phyloP scores from a whole-genome alignment of 2,888 invertebrate genomes.

The Drosophila kokeensis region DNA sequence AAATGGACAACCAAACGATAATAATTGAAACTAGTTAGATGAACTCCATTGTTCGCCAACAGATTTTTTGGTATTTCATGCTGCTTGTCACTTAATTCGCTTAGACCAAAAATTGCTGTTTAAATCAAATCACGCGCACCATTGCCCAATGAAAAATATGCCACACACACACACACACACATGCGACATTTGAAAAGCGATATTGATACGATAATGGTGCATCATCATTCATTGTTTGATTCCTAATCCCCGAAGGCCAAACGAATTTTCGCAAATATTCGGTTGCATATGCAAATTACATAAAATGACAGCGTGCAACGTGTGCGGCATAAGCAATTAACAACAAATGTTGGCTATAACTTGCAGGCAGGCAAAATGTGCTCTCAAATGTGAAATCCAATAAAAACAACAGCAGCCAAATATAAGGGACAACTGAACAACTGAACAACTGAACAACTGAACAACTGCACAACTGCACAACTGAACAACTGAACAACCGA shows the following conservation, averaged over 20 bases:
- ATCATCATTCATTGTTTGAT: constrained; percentile 10
- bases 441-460: constrained; percentile 12
- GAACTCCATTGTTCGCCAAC: constrained; percentile 21
- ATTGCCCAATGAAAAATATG: constrained; percentile 25
- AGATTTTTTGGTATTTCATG: constrained; percentile 4
- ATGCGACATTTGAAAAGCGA: constrained; percentile 36
- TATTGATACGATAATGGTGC: constrained; percentile 35
- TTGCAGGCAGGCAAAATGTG: constrained; percentile 44
- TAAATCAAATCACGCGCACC: constrained; percentile 40
- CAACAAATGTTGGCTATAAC: constrained; percentile 56
- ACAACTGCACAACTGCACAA: constrained; percentile 8
- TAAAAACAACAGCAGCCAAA: constrained; percentile 28
- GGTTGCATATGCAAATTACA: constrained; percentile 32
- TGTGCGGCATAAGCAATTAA: constrained; percentile 74
- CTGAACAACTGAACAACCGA: constrained; percentile 12
- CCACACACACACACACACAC: background rate
- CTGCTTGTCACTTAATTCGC: constrained; percentile 18
- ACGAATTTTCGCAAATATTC: constrained; percentile 26
- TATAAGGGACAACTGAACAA: constrained; percentile 7
- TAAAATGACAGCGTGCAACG: constrained; percentile 59
- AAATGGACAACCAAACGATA: background rate
- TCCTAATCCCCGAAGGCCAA: constrained; percentile 20
- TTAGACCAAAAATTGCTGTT: constrained; percentile 11
- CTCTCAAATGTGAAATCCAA: constrained; percentile 39
- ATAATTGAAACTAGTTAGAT: background rate